Evolutionary conservation across 2,888 invertebrate species (phyloP), one percentile per base, ranked within the genome.

Genomic region (Campoletis raptor): DNA sequence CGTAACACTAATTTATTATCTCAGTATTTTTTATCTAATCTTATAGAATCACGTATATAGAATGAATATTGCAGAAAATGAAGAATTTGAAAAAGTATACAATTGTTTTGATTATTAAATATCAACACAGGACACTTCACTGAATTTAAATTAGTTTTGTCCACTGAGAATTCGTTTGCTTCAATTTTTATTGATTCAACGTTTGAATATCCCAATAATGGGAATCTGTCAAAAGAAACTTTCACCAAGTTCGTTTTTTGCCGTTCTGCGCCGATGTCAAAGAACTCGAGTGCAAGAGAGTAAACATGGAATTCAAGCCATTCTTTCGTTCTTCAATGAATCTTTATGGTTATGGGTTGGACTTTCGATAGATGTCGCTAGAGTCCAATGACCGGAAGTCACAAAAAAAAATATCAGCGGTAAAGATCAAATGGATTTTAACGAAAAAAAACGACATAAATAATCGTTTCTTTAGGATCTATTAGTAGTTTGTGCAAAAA

Each of bases 161-260:
- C 12, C 15, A 2, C 2, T 15, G 30, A 61, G 9, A 15, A 61
- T 61, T 61, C 15, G 61, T 61, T 30, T 30, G 30, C 30, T 61
- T 61, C 4, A 5, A 61, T 30, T 61, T 30, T 61, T 15, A 61
- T 61, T 61, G 30, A 15, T 61, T 15, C 5, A 15, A 61, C 24
- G 61, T 61, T 61, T 30, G 61, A 61, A 61, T 61, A 30, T 30
- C 15, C 12, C 61, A 30, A 61, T 61, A 61, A 61, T 30, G 15
- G 30, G 30, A 30, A 30, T 15, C 52, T 54, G 30, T 61, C 61
- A 61, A 15, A 30, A 30, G 30, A 15, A 61, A 61, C 61, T 61
- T 61, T 30, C 61, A 7, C 61, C 30, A 15, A 61, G 5, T 61
- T 30, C 30, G 15, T 61, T 61, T 9, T 30, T 15, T 30, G 15